Base-by-base conservation (phyloP, 2,797 vertebrate genomes). In the Scolopax bukidnonensis region DNA sequence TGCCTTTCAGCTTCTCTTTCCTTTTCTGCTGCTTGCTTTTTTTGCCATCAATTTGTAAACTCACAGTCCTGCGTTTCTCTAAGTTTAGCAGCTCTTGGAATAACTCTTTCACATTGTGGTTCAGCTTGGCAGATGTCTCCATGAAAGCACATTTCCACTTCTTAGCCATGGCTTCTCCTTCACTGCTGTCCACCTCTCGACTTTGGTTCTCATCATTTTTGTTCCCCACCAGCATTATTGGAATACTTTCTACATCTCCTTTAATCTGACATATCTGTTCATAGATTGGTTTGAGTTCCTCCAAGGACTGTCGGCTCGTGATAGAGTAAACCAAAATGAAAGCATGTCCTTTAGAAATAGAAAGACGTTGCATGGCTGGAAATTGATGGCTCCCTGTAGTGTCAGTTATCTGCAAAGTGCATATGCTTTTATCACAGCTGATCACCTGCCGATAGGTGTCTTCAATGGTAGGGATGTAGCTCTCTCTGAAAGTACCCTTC, bases 401-500 rank as follows among this genome's bases (percentile, higher is more conserved):
- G 95, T 98, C 98, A 0, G 98, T 98, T 95, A 98, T 98, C 97
- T 98, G 98, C 96, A 98, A 95, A 23, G 98, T 98, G 91, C 98
- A 98, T 93, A 98, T 98, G 96, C 98, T 98, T 86, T 98, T 98
- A 93, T 98, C 98, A 16, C 98, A 98, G 96, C 98, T 98, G 96
- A 98, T 98, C 94, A 98, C 98, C 95, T 98, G 98, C 10, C 98
- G 97, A 94, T 98, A 98, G 59, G 98, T 98, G 96, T 98, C 98
- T 96, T 98, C 98, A 79, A 98, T 98, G 1, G 98, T 98, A 23
- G 98, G 98, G 76, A 98, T 98, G 92, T 98, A 98, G 95, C 98
- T 98, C 95, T 98, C 98, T 43, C 98, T 97, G 96, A 98, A 98
- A 11, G 98, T 98, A 68, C 98, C 98, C 63, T 98, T 98, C 87